A percentile compares a stretch with the other conserved stretches of the same genome.
Evolutionary conservation across 2,113 vertebrate species (phyloP).

Genomic region (Cyphomyrus plagiostoma): DNA sequence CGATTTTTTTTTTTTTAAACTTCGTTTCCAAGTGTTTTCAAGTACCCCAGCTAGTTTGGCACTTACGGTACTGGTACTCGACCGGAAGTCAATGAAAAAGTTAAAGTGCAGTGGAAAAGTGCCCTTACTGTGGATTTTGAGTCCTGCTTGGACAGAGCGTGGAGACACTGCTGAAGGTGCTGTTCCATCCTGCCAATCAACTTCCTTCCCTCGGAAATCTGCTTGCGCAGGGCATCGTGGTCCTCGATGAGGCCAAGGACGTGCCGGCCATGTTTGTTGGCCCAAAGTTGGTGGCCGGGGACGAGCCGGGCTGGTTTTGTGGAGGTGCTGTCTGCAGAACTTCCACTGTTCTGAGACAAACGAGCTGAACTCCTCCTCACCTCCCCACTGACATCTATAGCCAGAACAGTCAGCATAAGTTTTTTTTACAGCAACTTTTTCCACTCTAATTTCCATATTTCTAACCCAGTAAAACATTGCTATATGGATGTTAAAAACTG

Average conservation of each 20-base stretch:
- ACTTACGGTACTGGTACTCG: too few species aligned
- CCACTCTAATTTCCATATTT: not conserved
- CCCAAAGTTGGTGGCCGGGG: constrained; percentile 71
- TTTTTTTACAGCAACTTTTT: not conserved
- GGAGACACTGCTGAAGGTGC: constrained; percentile 55
- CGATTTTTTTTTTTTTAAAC: too few species aligned
- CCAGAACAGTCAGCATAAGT: not conserved
- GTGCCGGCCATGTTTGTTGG: constrained; percentile 65
- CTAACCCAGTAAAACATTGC: not conserved
- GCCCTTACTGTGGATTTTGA: constrained; percentile 42
- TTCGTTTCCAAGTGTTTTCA: too few species aligned
- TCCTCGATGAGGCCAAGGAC: constrained; percentile 80
- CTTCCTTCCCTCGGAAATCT: constrained; percentile 70
- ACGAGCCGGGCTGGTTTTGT: constrained; percentile 57
- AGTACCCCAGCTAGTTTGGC: too few species aligned
- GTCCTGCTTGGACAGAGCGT: constrained; percentile 36
- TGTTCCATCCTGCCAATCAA: constrained; percentile 62
- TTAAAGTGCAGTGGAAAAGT: too few species aligned
- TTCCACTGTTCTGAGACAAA: constrained; percentile 51
- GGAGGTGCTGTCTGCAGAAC: constrained; percentile 45
- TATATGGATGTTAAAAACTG: not conserved
- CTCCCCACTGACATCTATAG: constrained; percentile 34
- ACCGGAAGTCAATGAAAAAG: too few species aligned
- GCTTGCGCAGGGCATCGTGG: constrained; percentile 74
- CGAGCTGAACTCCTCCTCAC: constrained; percentile 39